phyloP scores from a whole-genome alignment of 2,797 vertebrate genomes.

The Gallinago solitaria region DNA sequence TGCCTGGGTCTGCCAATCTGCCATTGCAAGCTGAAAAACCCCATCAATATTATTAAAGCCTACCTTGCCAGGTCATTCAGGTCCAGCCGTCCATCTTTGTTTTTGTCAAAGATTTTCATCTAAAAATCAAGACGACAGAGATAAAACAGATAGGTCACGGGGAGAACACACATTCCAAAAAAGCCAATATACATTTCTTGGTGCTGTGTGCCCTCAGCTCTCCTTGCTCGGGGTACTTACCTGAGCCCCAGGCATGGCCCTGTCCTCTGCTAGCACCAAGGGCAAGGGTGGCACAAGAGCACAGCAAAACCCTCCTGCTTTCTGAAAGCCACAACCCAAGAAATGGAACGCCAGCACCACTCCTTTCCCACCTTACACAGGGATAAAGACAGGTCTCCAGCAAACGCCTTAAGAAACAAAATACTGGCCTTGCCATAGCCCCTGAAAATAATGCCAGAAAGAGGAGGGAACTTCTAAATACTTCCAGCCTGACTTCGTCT shows the following conservation, averaged over 20 bases:
- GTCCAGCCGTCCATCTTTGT: constrained; percentile 94
- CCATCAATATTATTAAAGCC: neutral
- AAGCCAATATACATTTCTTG: neutral
- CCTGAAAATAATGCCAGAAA: neutral
- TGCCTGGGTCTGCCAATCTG: neutral
- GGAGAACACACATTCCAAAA: neutral
- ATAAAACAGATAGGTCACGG: neutral
- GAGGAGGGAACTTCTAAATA: neutral
- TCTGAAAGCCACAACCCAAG: neutral
- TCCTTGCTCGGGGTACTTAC: neutral
- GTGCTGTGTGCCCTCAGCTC: neutral
- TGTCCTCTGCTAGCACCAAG: neutral
- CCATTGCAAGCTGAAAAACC: neutral
- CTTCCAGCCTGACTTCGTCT: neutral
- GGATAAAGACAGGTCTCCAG: neutral
- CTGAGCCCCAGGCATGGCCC: neutral
- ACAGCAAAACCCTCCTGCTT: neutral
- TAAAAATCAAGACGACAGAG: constrained; percentile 68
- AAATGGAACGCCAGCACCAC: fast-evolving
- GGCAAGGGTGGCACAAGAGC: neutral
- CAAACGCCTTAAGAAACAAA: neutral
- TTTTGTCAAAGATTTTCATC: constrained; percentile 98
- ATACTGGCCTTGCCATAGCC: neutral
- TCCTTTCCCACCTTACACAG: neutral
- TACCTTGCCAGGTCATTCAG: constrained; percentile 95